Base-by-base conservation (phyloP, 2,113 vertebrate genomes). In the Anarrhichthys ocellatus region DNA sequence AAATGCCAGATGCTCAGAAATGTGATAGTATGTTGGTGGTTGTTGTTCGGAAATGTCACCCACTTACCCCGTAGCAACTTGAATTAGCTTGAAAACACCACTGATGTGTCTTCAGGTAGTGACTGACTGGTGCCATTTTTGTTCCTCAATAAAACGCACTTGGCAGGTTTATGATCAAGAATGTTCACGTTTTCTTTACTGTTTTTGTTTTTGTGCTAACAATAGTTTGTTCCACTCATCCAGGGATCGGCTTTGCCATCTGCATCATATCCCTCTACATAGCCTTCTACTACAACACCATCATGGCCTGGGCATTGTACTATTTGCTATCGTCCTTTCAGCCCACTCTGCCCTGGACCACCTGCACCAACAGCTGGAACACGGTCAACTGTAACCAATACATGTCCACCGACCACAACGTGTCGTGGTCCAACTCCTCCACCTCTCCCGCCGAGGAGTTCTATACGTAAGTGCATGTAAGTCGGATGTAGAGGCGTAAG, bases 251-350 rank as follows among this genome's bases (percentile, higher is more conserved):
- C 76, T 99, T 96, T 48, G 96, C 98, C 93, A 99, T 99, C 94
- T 99, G 98, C 93, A 93, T 99, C 85, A 97, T 99, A 42, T 96
- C 97, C 64, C 96, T 99, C 64, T 99, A 99, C 27, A 91, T 99
- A 0, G 96, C 97, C 86, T 99, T 98, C 92, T 99, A 99, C 94
- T 99, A 99, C 93, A 99, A 99, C 94, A 99, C 98, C 93, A 98
- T 99, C 90, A 99, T 99, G 95, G 97, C 98, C 81, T 99, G 98
- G 98, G 98, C 98, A 0, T 93, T 99, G 85, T 99, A 98, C 93
- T 99, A 99, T 96, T 96, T 99, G 89, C 86, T 98, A 7, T 98
- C 97, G 6, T 99, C 98, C 59, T 97, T 99, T 87, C 95, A 94
- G 40, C 61, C 93, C 65, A 95, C 94, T 58, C 95, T 99, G 90